These are phyloP conservation scores for Chaetura pelagica DNA, from an alignment of 2,113 vertebrate genomes.

Conservation along the genomic window DNA sequence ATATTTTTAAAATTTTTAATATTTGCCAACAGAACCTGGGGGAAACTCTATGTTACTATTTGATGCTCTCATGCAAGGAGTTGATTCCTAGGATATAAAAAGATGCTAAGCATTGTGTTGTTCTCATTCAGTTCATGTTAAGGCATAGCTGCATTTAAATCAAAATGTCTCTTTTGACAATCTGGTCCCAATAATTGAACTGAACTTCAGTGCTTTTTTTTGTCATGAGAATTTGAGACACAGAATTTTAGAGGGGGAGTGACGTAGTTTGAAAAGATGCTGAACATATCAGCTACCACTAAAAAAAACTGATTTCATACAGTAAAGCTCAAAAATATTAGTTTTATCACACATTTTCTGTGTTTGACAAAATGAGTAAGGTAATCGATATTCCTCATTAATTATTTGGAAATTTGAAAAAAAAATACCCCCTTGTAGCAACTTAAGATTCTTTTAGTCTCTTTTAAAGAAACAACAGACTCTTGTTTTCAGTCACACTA, in stretches of 20 bases:
- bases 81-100: background rate
- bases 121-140: background rate
- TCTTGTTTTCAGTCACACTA: background rate
- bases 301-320: background rate
- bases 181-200: background rate
- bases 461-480: background rate
- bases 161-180: background rate
- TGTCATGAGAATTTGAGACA: background rate
- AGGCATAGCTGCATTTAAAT: background rate
- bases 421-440: accelerated
- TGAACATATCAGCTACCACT: background rate
- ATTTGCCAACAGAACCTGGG: background rate
- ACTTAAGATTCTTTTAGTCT: background rate
- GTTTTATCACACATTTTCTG: background rate
- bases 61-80: background rate
- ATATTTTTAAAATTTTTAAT: background rate
- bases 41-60: background rate
- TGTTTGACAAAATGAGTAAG: background rate
- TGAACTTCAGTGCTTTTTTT: background rate
- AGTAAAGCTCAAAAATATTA: background rate
- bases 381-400: background rate
- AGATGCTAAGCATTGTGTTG: background rate
- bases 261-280: background rate
- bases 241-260: background rate
- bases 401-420: background rate